Base-by-base conservation (phyloP, 2,113 vertebrate species). In the Oryctolagus cuniculus region DNA sequence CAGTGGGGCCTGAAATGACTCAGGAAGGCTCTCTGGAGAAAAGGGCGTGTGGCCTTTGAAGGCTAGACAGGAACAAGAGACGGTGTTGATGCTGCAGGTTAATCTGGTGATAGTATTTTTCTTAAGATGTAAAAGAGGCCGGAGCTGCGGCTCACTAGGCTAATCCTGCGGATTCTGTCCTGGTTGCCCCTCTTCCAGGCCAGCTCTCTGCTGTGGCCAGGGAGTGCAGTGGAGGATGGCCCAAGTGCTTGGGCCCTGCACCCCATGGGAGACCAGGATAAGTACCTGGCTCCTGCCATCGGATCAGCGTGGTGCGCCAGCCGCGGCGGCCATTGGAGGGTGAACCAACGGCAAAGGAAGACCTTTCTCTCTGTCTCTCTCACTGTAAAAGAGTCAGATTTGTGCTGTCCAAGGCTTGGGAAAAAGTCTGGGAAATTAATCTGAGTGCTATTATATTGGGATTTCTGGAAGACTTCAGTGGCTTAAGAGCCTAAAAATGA, bases 31-130 rank as follows among this genome's bases (percentile, higher is more conserved):
- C 87, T 81, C 75, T 89, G 67, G 73, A 89, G 64, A 83, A 94
- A 96, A 74, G 19, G 7, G 25, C 24, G 24, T 74, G 74, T 27
- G 27, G n/a, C n/a, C 44, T 94, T 94, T 95, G 55, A 88, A 78
- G 21, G 66, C 64, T 78, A 44, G 31, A 15, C 38, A 61, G 66
- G 27, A 49, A 86, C 49, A 81, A 44, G 51, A 24, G 74, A 51
- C 69, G 24, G 6, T 86, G 24, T 66, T 87, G 70, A 69, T n/a
- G 55, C 25, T 82, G 16, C 34, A 55, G 36, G 31, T 89, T 73
- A 44, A 89, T 70, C 34, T 83, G 70, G 34, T 31, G 29, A 34
- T 80, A 53, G 22, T 88, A 24, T 19, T 95, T 93, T 94, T 61
- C 6, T n/a, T 61, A 34, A 95, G 53, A 89, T 31, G 10, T 51